Conservation (phyloP, 64 coral and sea anemone genomes). For the Dendrophyllia cribrosa region DNA sequence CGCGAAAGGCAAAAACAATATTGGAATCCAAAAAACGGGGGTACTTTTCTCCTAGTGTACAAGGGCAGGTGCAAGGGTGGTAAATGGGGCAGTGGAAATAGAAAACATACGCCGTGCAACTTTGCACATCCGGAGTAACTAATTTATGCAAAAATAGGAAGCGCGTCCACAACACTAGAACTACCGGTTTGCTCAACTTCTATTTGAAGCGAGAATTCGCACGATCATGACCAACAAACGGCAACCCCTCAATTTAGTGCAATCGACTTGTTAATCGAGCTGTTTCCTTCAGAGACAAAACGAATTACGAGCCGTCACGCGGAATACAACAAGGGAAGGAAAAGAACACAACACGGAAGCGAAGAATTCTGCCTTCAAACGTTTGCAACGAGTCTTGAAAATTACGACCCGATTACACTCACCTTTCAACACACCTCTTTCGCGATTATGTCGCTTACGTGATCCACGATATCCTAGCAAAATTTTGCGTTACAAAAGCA, state of each 20-base stretch:
- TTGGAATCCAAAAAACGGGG: neutral
- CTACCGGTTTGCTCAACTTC: slow-evolving; percentile 29
- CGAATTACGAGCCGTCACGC: neutral
- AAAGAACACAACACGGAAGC: slow-evolving; percentile 56
- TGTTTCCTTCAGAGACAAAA: neutral
- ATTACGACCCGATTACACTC: neutral
- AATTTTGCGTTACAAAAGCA: neutral
- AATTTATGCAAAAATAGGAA: slow-evolving; percentile 46
- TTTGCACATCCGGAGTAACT: slow-evolving; percentile 48
- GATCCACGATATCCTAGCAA: neutral
- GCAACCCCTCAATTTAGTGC: neutral
- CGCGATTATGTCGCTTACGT: neutral
- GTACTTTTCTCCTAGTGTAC: neutral
- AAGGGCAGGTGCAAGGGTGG: neutral
- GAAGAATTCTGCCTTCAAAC: slow-evolving; percentile 7
- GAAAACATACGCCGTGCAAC: slow-evolving; percentile 28
- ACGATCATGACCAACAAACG: neutral
- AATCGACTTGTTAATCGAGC: neutral
- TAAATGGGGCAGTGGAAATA: neutral
- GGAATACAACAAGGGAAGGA: neutral
- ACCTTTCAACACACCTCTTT: neutral
- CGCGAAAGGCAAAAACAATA: neutral
- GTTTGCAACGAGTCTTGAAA: neutral
- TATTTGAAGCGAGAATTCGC: neutral
- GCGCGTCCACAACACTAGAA: slow-evolving; percentile 7